Conservation (phyloP, 2,113 vertebrate species). For the Felis chaus region DNA sequence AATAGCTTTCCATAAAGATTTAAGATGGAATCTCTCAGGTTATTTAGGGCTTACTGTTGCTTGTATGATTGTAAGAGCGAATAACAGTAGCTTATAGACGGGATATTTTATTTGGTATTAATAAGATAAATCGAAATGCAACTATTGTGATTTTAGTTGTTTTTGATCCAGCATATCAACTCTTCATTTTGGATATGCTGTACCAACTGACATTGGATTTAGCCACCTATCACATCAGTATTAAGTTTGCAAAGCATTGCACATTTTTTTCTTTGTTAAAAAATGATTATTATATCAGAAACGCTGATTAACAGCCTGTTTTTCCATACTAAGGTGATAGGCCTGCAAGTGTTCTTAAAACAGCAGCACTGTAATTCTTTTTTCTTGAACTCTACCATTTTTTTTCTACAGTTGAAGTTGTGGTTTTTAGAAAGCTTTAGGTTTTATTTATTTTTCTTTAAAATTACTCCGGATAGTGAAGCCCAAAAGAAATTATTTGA, state of each 20-base stretch:
- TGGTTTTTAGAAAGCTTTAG: constrained; percentile 35
- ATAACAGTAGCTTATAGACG: background rate
- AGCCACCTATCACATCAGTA: background rate
- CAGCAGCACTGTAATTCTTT: constrained; percentile 55
- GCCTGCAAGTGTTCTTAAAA: constrained; percentile 66
- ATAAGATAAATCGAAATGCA: background rate
- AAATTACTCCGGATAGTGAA: background rate
- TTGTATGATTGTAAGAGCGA: background rate
- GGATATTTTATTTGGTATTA: constrained; percentile 5
- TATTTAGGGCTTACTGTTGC: background rate
- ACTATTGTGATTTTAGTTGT: background rate
- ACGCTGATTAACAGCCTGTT: constrained; percentile 58
- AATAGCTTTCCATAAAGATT: background rate
- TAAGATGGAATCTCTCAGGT: background rate
- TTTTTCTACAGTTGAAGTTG: constrained; percentile 36
- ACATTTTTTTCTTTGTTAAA: background rate
- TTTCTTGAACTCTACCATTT: constrained; percentile 63
- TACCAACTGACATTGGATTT: background rate
- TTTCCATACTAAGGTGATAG: constrained; percentile 68
- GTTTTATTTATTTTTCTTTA: background rate
- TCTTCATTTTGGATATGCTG: background rate
- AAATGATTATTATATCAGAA: constrained; percentile 29
- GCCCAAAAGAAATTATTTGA: background rate
- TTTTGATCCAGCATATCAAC: background rate
- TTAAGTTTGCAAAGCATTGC: constrained; percentile 23